These are phyloP conservation scores for Salvelinus namaycush DNA, from an alignment of 2,113 vertebrate genomes.

Conservation along the genomic window DNA sequence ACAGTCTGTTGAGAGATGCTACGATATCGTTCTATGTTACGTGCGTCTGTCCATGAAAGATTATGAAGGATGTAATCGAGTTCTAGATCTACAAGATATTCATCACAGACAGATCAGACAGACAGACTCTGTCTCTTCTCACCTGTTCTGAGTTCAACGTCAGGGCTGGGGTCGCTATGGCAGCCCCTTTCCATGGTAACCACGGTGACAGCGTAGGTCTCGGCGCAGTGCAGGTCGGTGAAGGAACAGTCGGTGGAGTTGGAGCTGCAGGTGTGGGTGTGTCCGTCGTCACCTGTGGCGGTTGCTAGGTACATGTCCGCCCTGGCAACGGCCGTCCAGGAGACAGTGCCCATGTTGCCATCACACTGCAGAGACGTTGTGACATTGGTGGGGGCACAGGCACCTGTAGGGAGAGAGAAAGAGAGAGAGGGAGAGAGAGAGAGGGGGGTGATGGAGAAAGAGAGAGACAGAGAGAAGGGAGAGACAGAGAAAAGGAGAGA, in stretches of 20 bases:
- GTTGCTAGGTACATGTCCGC: slow-evolving; percentile 58
- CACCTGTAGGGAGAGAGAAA: slow-evolving; percentile 34
- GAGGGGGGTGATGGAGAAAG: too few species aligned
- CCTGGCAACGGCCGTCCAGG: slow-evolving; percentile 51
- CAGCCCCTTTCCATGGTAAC: slow-evolving; percentile 57
- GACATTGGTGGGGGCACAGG: slow-evolving; percentile 53
- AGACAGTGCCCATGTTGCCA: slow-evolving; percentile 41
- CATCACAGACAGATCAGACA: too few species aligned
- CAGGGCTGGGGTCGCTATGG: slow-evolving; percentile 48
- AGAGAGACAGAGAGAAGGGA: too few species aligned
- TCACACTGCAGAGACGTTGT: slow-evolving; percentile 38
- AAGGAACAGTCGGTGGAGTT: slow-evolving; percentile 51
- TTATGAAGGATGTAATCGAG: too few species aligned
- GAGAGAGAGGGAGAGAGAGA: too few species aligned
- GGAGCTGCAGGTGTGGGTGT: slow-evolving; percentile 55
- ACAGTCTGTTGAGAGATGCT: too few species aligned
- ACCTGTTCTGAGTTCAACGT: slow-evolving; percentile 52
- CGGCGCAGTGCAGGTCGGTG: slow-evolving; percentile 58
- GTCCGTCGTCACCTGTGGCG: slow-evolving; percentile 52
- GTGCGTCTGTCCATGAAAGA: too few species aligned
- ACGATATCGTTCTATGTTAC: too few species aligned
- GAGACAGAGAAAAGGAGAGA: too few species aligned
- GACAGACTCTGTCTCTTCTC: slow-evolving; percentile 16
- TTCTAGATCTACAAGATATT: too few species aligned
- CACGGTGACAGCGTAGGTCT: slow-evolving; percentile 55